These are phyloP conservation scores for Brachionus paranguensis DNA, from an alignment of 1,140 invertebrate species.

Conservation along the genomic window DNA sequence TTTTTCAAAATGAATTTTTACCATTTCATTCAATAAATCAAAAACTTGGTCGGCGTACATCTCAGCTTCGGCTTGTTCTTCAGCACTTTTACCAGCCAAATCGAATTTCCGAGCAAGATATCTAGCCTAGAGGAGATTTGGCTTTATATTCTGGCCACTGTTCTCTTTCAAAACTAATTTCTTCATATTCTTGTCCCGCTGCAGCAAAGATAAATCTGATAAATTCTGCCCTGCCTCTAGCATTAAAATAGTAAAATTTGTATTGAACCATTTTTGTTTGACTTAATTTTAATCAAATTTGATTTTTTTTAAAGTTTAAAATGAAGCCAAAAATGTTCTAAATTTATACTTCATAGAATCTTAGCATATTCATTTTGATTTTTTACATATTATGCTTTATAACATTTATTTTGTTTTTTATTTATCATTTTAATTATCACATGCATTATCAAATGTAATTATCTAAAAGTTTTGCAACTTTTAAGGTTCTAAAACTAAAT, in stretches of 20 bases:
- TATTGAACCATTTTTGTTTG: constrained; percentile 35
- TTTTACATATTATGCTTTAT: too few relatives aligned
- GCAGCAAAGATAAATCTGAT: constrained; percentile 39
- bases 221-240: constrained; percentile 17
- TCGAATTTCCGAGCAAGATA: not conserved
- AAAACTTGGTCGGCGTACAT: not conserved
- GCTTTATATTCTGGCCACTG: constrained; percentile 11
- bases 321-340: too few relatives aligned
- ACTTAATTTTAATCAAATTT: too few relatives aligned
- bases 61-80: constrained; percentile 4
- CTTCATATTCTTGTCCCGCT: constrained; percentile 12
- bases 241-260: constrained; percentile 19
- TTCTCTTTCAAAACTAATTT: not conserved
- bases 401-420: too few relatives aligned
- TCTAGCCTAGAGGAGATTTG: not conserved
- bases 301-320: too few relatives aligned
- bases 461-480: too few relatives aligned
- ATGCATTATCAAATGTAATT: too few relatives aligned
- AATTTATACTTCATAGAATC: too few relatives aligned
- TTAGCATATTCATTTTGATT: too few relatives aligned
- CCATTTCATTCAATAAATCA: not conserved
- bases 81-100: constrained; percentile 11
- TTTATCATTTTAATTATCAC: too few relatives aligned
- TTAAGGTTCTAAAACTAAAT: too few relatives aligned
- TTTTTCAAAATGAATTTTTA: not conserved